These are phyloP conservation scores for Sebastes schlegelii DNA, from an alignment of 2,113 vertebrate species.

Conservation along the genomic window DNA sequence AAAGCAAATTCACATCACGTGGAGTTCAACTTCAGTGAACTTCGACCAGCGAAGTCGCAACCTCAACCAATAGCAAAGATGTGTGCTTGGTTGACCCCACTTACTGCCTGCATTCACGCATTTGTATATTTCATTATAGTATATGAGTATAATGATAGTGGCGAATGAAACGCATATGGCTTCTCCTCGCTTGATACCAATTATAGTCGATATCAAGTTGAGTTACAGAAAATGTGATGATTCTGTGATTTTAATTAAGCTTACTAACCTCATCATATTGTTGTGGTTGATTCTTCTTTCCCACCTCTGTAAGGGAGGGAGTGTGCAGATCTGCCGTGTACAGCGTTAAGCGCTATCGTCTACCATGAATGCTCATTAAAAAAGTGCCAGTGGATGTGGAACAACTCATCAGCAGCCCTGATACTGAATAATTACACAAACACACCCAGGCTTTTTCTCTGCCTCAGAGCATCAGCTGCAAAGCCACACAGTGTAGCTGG, in stretches of 20 bases:
- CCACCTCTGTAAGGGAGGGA: neutral
- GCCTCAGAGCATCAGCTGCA: constrained; percentile 11
- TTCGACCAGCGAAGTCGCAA: too few species aligned
- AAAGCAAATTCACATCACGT: too few species aligned
- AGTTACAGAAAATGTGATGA: neutral
- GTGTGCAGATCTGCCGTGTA: neutral
- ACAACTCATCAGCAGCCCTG: constrained; percentile 32
- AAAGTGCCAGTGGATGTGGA: constrained; percentile 39
- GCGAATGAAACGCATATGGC: neutral
- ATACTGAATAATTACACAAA: constrained; percentile 58
- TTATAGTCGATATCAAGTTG: neutral
- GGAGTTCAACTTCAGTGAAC: too few species aligned
- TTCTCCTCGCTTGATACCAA: neutral
- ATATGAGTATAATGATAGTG: neutral
- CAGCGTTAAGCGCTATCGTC: neutral
- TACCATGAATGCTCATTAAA: constrained; percentile 51
- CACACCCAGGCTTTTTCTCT: constrained; percentile 28
- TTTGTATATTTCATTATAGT: neutral
- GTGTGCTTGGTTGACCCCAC: too few species aligned
- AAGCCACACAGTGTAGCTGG: constrained; percentile 20
- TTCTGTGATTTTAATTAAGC: neutral
- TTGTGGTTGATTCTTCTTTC: neutral
- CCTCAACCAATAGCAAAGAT: too few species aligned
- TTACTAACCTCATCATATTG: neutral
- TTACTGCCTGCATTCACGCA: too few species aligned